These are phyloP conservation scores for Hylaeus volcanicus DNA, from an alignment of 1,140 invertebrate genomes.

Conservation along the genomic window DNA sequence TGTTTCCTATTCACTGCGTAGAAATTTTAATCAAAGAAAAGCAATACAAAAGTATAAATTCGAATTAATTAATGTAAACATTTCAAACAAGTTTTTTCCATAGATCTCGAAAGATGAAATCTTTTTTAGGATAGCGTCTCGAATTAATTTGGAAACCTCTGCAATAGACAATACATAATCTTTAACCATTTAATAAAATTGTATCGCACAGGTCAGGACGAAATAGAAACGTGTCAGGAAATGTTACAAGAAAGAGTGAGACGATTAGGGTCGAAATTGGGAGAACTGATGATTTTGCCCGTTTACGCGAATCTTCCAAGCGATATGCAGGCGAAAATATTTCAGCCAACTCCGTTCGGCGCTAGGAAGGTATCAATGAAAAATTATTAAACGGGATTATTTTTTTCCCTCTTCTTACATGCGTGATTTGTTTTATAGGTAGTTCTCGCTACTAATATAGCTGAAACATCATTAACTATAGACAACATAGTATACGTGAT, in stretches of 20 bases:
- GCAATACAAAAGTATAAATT: too few species aligned
- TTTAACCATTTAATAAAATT: background rate
- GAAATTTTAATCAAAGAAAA: too few species aligned
- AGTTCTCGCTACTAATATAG: conserved; percentile 98
- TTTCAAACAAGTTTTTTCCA: too few species aligned
- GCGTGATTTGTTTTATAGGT: conserved; percentile 82
- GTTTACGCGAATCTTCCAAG: conserved; percentile 99
- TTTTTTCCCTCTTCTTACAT: background rate
- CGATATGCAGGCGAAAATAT: conserved; percentile 99
- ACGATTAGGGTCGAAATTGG: conserved; percentile 94
- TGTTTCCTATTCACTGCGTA: too few species aligned
- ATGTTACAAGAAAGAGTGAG: conserved; percentile 94
- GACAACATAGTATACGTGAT: conserved; percentile 99
- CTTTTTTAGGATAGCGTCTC: too few species aligned
- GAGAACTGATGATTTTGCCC: conserved; percentile 95
- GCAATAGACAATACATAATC: background rate
- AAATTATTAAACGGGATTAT: background rate
- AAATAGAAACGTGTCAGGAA: conserved; percentile 98
- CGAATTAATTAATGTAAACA: too few species aligned
- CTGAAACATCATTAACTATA: conserved; percentile 99
- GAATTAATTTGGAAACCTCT: too few species aligned
- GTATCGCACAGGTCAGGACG: conserved; percentile 84
- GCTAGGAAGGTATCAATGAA: conserved; percentile 89
- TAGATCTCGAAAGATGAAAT: too few species aligned
- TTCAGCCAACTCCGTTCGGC: conserved; percentile 96